Evolutionary conservation across 2,888 invertebrate species (phyloP), one percentile per base, ranked within the genome.

Genomic region (Oscheius sp.): DNA sequence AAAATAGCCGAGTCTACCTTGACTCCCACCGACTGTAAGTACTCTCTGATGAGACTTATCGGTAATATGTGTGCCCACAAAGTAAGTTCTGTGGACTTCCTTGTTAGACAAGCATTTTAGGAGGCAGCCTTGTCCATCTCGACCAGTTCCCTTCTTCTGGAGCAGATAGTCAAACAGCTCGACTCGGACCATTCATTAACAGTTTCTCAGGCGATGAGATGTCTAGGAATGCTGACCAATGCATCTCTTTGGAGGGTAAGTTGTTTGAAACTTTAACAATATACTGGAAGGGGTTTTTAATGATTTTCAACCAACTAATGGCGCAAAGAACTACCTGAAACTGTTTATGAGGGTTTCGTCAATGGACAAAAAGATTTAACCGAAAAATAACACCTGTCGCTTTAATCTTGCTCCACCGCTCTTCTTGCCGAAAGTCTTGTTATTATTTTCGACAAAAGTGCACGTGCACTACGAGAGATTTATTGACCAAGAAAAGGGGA

Each of bases 21-120:
- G 7, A 60, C 77, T 3, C 72, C 76, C 47, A 50, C 71, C 7
- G 79, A 79, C 32, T 74, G 76, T 32, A 79, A 77, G 48, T 72
- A 78, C 7, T 74, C 84, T 2, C 68, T 80, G 72, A 80, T 82
- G 47, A 79, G 85, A n/a, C 73, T 85, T 9, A 68, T 83, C 7
- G 84, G 79, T 21, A 85, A 85, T 74, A 51, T 86, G 57, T 84
- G 84, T 60, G 77, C 81, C 35, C 80, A 82, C 71, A 83, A 83
- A 62, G 80, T 79, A 33, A 9, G n/a, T 65, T 2, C 21, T 21
- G 21, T 21, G 21, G 21, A 21, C 21, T 21, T 29, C n/a, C 13
- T 50, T 42, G 63, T 65, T 65, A 9, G 11, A 48, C 9, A 48
- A 65, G 10, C 2, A 29, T 62, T 75, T 50, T 55, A 80, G 77